phyloP scores from a whole-genome alignment of 1,140 invertebrate genomes.

The Ectropis grisescens region DNA sequence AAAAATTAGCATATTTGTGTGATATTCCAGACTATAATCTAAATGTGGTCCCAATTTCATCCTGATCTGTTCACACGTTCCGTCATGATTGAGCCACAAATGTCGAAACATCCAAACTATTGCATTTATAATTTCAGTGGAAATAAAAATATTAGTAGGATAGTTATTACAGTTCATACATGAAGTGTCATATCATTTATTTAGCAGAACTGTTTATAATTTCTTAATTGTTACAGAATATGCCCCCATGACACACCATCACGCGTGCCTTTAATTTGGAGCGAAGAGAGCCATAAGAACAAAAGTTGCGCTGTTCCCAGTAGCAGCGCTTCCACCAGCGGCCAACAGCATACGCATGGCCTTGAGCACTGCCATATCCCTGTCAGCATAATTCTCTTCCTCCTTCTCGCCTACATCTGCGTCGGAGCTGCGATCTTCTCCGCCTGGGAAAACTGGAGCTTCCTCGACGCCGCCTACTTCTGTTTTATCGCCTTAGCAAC shows the following conservation, averaged over 20 bases:
- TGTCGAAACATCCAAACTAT: no score
- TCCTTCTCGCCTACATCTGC: slow-evolving; percentile 80
- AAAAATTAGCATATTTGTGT: no score
- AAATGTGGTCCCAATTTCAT: no score
- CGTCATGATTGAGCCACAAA: no score
- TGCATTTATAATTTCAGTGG: no score
- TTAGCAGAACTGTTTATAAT: no score
- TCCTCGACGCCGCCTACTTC: slow-evolving; percentile 88
- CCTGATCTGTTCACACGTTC: no score
- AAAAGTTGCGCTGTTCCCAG: slow-evolving; percentile 45
- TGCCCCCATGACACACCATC: slow-evolving; percentile 80
- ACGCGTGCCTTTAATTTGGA: slow-evolving; percentile 77
- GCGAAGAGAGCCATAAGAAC: slow-evolving; percentile 45
- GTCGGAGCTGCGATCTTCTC: slow-evolving; percentile 81
- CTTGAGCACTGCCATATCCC: slow-evolving; percentile 75
- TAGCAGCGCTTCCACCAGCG: slow-evolving; percentile 35
- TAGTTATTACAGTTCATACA: no score
- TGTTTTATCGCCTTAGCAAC: slow-evolving; percentile 91
- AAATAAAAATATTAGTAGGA: no score
- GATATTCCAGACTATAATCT: no score
- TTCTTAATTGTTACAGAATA: slow-evolving; percentile 53
- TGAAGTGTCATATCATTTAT: no score
- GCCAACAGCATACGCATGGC: slow-evolving; percentile 37
- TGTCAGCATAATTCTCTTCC: slow-evolving; percentile 77
- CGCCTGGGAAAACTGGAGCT: slow-evolving; percentile 82